Evolutionary conservation across 1,140 invertebrate genomes (phyloP).

Genomic region (Drosophila punjabiensis): DNA sequence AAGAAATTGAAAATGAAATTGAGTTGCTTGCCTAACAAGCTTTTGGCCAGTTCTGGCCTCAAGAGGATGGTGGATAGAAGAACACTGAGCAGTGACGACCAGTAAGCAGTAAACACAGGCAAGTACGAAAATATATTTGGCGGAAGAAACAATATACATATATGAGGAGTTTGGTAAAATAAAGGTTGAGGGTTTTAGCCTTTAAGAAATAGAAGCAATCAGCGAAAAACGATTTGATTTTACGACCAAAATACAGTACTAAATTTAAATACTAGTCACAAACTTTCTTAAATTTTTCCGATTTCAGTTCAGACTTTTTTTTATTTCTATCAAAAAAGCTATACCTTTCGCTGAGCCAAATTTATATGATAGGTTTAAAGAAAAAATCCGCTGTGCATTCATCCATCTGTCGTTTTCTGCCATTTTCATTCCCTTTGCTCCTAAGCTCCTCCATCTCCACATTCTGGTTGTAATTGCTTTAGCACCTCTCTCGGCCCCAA

Average conservation of each 20-base stretch:
- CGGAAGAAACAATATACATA: not conserved
- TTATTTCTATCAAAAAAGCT: not conserved
- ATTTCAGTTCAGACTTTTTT: not conserved
- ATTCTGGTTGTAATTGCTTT: slow-evolving; percentile 53
- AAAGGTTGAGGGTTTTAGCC: not conserved
- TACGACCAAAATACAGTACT: not conserved
- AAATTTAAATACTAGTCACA: not conserved
- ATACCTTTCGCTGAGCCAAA: not conserved
- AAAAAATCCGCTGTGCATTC: slow-evolving; percentile 34
- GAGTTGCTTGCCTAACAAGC: slow-evolving; percentile 75
- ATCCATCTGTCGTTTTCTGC: slow-evolving; percentile 39
- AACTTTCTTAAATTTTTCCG: not conserved
- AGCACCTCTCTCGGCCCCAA: slow-evolving; percentile 40
- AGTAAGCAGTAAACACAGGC: not conserved
- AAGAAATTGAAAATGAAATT: slow-evolving; percentile 78
- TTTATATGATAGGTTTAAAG: slow-evolving; percentile 46
- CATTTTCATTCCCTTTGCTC: slow-evolving; percentile 26
- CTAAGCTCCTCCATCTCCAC: slow-evolving; percentile 33
- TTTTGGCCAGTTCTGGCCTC: slow-evolving; percentile 51
- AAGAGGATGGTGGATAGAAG: slow-evolving; percentile 23
- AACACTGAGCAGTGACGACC: not conserved
- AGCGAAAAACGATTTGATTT: not conserved
- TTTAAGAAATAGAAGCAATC: not conserved
- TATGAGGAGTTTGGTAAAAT: not conserved
- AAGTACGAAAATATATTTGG: slow-evolving; percentile 10